Evolutionary conservation across 2,113 vertebrate genomes (phyloP), one percentile per base, ranked within the genome.

Genomic region (Caranx ignobilis): DNA sequence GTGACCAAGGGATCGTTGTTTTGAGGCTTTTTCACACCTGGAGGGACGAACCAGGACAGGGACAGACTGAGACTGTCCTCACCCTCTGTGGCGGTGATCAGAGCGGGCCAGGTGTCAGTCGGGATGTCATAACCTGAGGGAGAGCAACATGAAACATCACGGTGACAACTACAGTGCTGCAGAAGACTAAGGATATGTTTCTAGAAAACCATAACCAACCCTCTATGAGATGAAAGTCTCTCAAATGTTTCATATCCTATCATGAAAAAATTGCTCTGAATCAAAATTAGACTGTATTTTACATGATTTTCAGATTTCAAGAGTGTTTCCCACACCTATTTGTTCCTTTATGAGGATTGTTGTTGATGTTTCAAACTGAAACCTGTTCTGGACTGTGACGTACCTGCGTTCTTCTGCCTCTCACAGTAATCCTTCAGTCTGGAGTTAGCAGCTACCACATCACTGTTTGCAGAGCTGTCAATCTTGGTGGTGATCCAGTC

Each of bases 401-500:
- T 70, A 93, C 93, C 84, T 83, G 61, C 56, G 1, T 48, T 15
- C 8, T 61, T 79, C 6, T 84, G 26, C 9, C 66, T 77, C 2
- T 47, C 11, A 18, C 26, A 59, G 76, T 81, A 93, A 0, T 61
- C 11, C 5, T 48, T 67, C 81, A 90, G 77, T 12, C 3, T 75
- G 0, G 2, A 11, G 32, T 4, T 4, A 69, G 77, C 74, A 87
- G 37, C 61, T 5, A 80, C 0, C 1, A 87, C 0, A 70, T 80
- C 26, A 37, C 2, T 11, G 11, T 4, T 1, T 3, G 0, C 0
- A 4, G 6, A 11, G 15, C 57, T 7, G 0, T 26, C 43, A 6
- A 90, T 0, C 2, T 45, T 52, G 45, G 87, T 92, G 21, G 69
- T 87, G 0, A 90, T 65, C 93, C 92, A 94, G 12, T 19, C n/a